Conservation (phyloP, 2,113 vertebrate genomes). For the Lipophrys pholis region DNA sequence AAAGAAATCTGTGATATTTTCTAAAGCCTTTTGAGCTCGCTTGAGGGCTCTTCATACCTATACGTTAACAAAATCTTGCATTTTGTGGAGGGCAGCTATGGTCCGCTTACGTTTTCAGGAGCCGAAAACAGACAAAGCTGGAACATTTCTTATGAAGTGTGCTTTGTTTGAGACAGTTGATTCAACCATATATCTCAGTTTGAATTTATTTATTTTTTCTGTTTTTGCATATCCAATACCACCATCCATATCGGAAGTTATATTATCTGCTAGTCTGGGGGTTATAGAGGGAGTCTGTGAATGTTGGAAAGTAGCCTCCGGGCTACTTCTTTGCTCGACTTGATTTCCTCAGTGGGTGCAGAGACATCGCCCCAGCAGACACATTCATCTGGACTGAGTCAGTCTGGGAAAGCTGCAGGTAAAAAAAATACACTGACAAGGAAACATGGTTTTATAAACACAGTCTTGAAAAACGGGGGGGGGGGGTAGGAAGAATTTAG, state of each 20-base stretch:
- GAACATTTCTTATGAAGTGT: constrained; percentile 1
- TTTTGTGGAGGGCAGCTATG: constrained; percentile 8
- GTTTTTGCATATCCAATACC: constrained; percentile 16
- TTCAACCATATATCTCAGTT: neutral
- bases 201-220: neutral
- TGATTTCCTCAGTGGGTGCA: constrained; percentile 53
- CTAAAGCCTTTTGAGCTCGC: constrained; percentile 24
- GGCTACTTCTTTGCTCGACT: constrained; percentile 56
- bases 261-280: constrained; percentile 35
- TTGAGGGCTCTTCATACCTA: constrained; percentile 18
- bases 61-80: constrained; percentile 3
- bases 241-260: constrained; percentile 31
- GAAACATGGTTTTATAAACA: constrained; percentile 64
- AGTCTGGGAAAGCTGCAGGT: constrained; percentile 61
- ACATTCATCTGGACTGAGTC: constrained; percentile 61
- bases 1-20: constrained; percentile 2
- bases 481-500: constrained; percentile 14
- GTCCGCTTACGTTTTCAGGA: constrained; percentile 3
- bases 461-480: constrained; percentile 12
- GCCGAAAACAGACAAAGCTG: neutral
- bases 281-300: constrained; percentile 1
- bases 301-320: constrained; percentile 41
- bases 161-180: constrained; percentile 17
- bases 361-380: constrained; percentile 55
- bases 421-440: constrained; percentile 41